Base-by-base conservation (phyloP, 2,888 invertebrate genomes). In the Agrochola lota region DNA sequence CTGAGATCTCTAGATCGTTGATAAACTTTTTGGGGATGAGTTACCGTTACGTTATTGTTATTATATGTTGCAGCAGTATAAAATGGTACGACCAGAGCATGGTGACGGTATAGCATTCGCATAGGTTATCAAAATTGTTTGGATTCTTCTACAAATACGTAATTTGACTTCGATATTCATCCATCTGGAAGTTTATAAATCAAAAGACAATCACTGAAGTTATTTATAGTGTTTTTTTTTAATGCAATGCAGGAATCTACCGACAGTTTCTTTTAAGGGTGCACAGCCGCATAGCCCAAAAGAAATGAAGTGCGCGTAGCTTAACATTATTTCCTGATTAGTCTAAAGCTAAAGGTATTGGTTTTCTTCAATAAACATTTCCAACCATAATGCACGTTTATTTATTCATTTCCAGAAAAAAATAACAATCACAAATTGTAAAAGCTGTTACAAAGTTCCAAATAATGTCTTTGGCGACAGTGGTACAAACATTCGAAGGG, bases 401-500 rank as follows among this genome's bases (percentile, higher is more conserved):
- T 94, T 95, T 93, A 94, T 92, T 95, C 87, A 93, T 92, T 91
- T 93, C 67, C 84, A 88, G 81, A 83, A 84, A 83, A 77, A 75
- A 91, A 94, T 94, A 94, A 92, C 90, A 93, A 93, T 94, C 93
- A 95, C 93, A 95, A 91, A 91, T 90, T 91, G 91, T 93, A 93
- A 90, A 94, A 95, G 94, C 93, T 89, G 91, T 92, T 94, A 93
- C 90, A 93, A 92, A 92, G 91, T 91, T 92, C 84, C 87, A 88
- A 89, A 87, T 74, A 75, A 85, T 77, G 83, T 85, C 78, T 87
- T 87, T 90, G 88, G 89, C 87, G 80, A 86, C 85, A 90, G 87
- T 89, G 89, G 87, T 90, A 89, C 88, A 91, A 89, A 87, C 86
- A 85, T 71, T 76, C 73, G 59, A 85, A 84, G 70, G 77, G 60